Conservation (phyloP, 2,888 invertebrate genomes). For the Dendrolimus pini region DNA sequence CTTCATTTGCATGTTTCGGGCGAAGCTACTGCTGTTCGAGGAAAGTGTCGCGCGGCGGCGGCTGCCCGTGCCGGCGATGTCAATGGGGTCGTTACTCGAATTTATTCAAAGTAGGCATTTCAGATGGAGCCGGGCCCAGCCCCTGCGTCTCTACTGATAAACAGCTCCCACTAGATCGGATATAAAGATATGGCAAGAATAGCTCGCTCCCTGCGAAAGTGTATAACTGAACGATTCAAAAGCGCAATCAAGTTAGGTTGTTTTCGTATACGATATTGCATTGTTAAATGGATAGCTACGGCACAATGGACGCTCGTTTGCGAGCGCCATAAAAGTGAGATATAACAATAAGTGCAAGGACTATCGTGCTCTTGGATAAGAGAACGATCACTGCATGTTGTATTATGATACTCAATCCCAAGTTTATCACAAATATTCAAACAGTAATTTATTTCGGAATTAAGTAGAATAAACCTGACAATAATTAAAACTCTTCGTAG, state of each 20-base stretch:
- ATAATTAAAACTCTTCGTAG: too few relatives aligned
- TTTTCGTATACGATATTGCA: conserved; percentile 51
- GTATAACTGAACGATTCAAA: conserved; percentile 21
- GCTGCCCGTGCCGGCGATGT: conserved; percentile 35
- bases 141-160: conserved; percentile 20
- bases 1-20: conserved; percentile 66
- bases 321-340: conserved; percentile 53
- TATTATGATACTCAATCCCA: not conserved
- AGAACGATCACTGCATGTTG: conserved; percentile 22
- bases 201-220: not conserved
- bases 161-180: conserved; percentile 16
- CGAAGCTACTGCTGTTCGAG: conserved; percentile 18
- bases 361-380: conserved; percentile 24
- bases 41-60: conserved; percentile 16
- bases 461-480: too few relatives aligned
- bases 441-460: not conserved
- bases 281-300: conserved; percentile 49
- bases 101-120: conserved; percentile 42
- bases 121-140: conserved; percentile 15
- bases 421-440: not conserved
- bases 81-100: conserved; percentile 47
- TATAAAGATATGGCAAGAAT: conserved; percentile 1
- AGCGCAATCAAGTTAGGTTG: conserved; percentile 47
- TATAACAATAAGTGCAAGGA: conserved; percentile 46
- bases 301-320: conserved; percentile 59